A percentile compares a stretch with the other conserved stretches of the same genome.
phyloP scores from a whole-genome alignment of 2,113 vertebrate species.

The Bombycilla garrulus region DNA sequence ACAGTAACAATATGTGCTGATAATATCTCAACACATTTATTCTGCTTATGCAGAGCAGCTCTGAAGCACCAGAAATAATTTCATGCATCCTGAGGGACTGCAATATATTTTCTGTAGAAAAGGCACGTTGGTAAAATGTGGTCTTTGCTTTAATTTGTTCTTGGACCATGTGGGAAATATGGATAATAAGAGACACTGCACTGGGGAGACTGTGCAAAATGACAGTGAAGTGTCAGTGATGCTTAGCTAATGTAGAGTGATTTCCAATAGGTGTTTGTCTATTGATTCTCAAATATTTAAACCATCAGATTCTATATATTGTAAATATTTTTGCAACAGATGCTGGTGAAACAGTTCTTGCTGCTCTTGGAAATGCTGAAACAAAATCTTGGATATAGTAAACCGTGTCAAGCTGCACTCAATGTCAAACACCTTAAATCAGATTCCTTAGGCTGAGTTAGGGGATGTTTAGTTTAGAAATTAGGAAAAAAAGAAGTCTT shows the following conservation, averaged over 20 bases:
- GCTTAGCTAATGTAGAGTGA: background rate
- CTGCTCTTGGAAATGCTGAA: background rate
- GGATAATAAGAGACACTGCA: background rate
- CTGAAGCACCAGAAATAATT: slow-evolving; percentile 50
- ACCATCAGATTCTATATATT: background rate
- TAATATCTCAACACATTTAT: slow-evolving; percentile 40
- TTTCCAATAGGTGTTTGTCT: background rate
- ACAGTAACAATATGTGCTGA: slow-evolving; percentile 23
- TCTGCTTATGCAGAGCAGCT: slow-evolving; percentile 57
- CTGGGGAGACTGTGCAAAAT: background rate
- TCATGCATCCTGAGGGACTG: slow-evolving; percentile 30
- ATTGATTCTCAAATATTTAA: background rate
- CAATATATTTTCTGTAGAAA: slow-evolving; percentile 24
- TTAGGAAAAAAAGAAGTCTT: background rate
- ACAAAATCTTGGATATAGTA: background rate
- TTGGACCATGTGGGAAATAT: slow-evolving; percentile 6
- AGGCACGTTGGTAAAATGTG: background rate
- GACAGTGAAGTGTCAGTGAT: background rate
- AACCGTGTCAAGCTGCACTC: background rate
- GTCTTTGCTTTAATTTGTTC: slow-evolving; percentile 43
- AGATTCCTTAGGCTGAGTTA: background rate
- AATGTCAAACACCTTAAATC: background rate
- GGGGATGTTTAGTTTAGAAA: background rate
- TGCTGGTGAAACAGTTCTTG: background rate
- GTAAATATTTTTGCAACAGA: background rate